These are phyloP conservation scores for Erythrolamprus reginae DNA, from an alignment of 2,113 vertebrate genomes.

Conservation along the genomic window DNA sequence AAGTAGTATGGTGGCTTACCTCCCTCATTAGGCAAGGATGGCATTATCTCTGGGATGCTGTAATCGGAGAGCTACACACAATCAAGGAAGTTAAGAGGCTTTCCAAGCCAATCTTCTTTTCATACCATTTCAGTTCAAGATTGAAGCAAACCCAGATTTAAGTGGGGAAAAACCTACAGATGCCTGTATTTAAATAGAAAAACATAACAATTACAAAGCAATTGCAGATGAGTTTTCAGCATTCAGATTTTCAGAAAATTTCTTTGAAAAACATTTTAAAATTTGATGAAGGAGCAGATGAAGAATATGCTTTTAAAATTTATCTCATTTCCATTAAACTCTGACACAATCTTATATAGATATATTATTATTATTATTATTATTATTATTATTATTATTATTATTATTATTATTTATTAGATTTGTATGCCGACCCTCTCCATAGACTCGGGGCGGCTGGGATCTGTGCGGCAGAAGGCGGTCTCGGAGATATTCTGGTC, in stretches of 20 bases:
- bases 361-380: too few species aligned
- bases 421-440: too few species aligned
- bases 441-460: too few species aligned
- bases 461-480: too few species aligned
- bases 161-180: constrained; percentile 9
- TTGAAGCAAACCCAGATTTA: constrained; percentile 42
- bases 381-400: too few species aligned
- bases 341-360: neutral
- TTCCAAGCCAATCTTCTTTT: constrained; percentile 51
- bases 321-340: neutral
- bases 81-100: constrained; percentile 56
- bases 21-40: constrained; percentile 90
- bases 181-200: constrained; percentile 45
- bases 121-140: constrained; percentile 61
- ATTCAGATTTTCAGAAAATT: neutral
- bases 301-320: neutral
- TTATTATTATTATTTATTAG: too few species aligned
- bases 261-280: neutral
- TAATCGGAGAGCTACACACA: constrained; percentile 57
- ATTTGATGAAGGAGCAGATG: neutral
- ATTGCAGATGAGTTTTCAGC: neutral
- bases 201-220: neutral
- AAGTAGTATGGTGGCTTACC: constrained; percentile 70
- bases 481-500: too few species aligned
- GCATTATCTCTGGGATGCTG: constrained; percentile 77